Conservation (phyloP, 2,888 invertebrate species). For the Homarus gammarus region DNA sequence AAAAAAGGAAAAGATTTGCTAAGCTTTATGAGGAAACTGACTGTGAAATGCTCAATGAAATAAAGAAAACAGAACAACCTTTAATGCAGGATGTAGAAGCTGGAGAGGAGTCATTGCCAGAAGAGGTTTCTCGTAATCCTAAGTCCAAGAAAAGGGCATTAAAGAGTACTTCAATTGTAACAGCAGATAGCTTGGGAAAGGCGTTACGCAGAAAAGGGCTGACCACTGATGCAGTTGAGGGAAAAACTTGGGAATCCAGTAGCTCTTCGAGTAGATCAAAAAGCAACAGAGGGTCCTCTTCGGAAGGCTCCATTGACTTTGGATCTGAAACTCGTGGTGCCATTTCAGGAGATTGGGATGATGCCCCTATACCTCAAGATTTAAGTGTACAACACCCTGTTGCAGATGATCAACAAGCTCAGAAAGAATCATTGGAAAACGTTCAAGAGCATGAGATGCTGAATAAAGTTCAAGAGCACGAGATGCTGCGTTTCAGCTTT, state of each 20-base stretch:
- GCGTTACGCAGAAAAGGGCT: neutral
- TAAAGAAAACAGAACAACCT: constrained; percentile 28
- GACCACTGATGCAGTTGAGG: neutral
- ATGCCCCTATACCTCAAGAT: constrained; percentile 34
- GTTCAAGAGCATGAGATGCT: constrained; percentile 13
- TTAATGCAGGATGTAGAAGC: neutral
- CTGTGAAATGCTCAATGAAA: constrained; percentile 22
- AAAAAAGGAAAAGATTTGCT: constrained; percentile 52
- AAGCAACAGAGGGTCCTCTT: constrained; percentile 50
- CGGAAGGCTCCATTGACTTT: constrained; percentile 73
- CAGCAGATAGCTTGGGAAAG: neutral
- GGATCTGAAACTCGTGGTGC: constrained; percentile 67
- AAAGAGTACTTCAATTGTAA: neutral
- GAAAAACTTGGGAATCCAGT: constrained; percentile 50
- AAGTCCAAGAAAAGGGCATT: neutral
- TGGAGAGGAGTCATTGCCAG: neutral
- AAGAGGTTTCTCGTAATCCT: neutral
- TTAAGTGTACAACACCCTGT: neutral
- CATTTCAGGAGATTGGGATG: constrained; percentile 61
- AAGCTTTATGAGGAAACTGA: constrained; percentile 53
- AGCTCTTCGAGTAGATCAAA: constrained; percentile 38
- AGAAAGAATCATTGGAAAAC: neutral
- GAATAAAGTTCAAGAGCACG: neutral
- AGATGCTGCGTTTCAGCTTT: constrained; percentile 52
- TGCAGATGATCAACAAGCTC: neutral